Evolutionary conservation across 2,888 invertebrate species (phyloP).

Genomic region (Drosophila paramelanica): DNA sequence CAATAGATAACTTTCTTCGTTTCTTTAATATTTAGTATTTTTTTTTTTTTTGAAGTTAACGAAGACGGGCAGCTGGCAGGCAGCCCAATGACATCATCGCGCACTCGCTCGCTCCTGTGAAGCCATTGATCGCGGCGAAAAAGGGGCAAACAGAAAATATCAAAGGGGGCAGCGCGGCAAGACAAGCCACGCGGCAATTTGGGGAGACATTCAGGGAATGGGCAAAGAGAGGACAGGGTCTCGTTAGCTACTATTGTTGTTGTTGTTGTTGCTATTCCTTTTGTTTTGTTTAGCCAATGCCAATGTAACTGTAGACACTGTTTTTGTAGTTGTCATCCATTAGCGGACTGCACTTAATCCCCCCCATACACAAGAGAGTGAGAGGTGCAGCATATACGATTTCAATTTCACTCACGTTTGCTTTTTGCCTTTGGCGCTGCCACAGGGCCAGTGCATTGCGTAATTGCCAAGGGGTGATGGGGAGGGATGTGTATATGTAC

Average conservation of each 20-base stretch:
- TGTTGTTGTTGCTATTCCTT: background rate
- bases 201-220: conserved; percentile 6
- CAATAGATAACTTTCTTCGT: conserved; percentile 2
- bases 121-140: conserved; percentile 32
- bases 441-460: conserved; percentile 64
- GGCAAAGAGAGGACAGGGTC: background rate
- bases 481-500: conserved; percentile 2
- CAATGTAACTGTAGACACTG: conserved; percentile 52
- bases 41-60: conserved; percentile 23
- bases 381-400: conserved; percentile 59
- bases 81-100: conserved; percentile 53
- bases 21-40: conserved; percentile 6
- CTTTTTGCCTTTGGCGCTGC: conserved; percentile 27
- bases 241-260: background rate
- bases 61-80: conserved; percentile 53
- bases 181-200: conserved; percentile 9
- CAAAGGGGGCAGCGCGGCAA: conserved; percentile 14
- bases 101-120: conserved; percentile 28
- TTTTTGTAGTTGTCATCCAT: conserved; percentile 43
- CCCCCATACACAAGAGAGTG: conserved; percentile 4
- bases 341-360: conserved; percentile 58
- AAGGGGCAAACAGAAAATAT: conserved; percentile 6
- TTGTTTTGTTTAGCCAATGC: conserved; percentile 30
- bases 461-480: conserved; percentile 52
- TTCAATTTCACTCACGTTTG: conserved; percentile 68